Base-by-base conservation (phyloP, 1,140 invertebrate species). In the Zaprionus gabonicus region DNA sequence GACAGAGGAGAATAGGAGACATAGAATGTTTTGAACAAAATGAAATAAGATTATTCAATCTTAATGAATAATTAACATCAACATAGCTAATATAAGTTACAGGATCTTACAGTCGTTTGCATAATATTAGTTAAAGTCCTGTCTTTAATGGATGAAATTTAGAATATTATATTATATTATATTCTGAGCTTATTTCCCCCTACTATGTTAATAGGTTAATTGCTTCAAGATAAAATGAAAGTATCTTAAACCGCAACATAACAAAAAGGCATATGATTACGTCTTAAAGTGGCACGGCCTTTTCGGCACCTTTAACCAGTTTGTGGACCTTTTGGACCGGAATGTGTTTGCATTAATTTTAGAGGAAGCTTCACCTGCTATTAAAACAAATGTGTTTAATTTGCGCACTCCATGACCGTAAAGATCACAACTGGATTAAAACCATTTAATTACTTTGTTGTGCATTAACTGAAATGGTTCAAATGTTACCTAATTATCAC, bases 381-480 rank as follows among this genome's bases (percentile, higher is more conserved):
- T 46, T 46, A 46, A 44, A 44, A 17, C n/a, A 17, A 6, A 17
- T 17, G n/a, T 46, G 41, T 41, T 41, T 41, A 7, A 15, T 41
- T 41, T n/a, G 15, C 15, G 6, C 46, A 23, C n/a, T 10, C 46
- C 46, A 6, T 51, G 46, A 51, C 17, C 46, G 46, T 51, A 51
- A 51, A 51, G 46, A 51, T 51, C 46, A 51, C 20, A 51, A 51
- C 41, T 46, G 7, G 4, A 25, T 51, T 51, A 51, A 51, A 51
- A 23, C 4, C 23, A 25, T 51, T 51, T 23, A 51, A 51, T 25
- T 51, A 25, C 46, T 51, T 51, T 25, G 46, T 51, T 51, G 3
- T 51, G 10, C 20, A 23, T 51, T 4, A 13, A 51, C 46, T 51
- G 20, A 13, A 12, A 10, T 13, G 13, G 46, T 51, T 25, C 1